Evolutionary conservation across 2,797 vertebrate species (phyloP).

Genomic region (Rhinella marina): DNA sequence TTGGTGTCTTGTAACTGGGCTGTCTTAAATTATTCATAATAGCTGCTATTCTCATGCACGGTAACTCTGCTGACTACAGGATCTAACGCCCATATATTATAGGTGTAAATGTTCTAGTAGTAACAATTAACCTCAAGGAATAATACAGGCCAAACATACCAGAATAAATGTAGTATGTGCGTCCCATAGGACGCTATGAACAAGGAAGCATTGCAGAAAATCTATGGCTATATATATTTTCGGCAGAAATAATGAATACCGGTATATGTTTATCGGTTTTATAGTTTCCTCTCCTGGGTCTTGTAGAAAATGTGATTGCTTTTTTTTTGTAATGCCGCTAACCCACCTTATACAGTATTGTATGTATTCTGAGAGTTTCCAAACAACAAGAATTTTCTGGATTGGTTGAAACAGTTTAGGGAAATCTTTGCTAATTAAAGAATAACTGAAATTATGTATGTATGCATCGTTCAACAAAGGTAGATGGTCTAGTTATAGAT

Average conservation of each 20-base stretch:
- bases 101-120: constrained; percentile 8
- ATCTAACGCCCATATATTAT: constrained; percentile 1
- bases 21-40: constrained; percentile 24
- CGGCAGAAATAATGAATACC: background rate
- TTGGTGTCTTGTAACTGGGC: constrained; percentile 18
- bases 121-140: constrained; percentile 28
- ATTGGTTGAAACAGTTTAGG: too few relatives aligned
- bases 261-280: background rate
- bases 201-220: background rate
- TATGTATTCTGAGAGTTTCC: background rate
- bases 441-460: too few relatives aligned
- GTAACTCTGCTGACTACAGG: constrained; percentile 22
- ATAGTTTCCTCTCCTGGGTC: background rate
- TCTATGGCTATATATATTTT: background rate
- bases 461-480: too few relatives aligned
- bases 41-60: background rate
- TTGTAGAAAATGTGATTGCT: background rate
- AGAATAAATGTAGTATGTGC: background rate
- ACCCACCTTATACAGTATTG: background rate
- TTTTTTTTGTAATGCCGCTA: background rate
- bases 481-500: too few relatives aligned
- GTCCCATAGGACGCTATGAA: background rate
- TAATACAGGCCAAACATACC: background rate
- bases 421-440: too few relatives aligned
- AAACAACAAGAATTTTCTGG: too few relatives aligned